These are phyloP conservation scores for Microchrysa polita DNA, from an alignment of 2,888 invertebrate genomes.

Conservation along the genomic window DNA sequence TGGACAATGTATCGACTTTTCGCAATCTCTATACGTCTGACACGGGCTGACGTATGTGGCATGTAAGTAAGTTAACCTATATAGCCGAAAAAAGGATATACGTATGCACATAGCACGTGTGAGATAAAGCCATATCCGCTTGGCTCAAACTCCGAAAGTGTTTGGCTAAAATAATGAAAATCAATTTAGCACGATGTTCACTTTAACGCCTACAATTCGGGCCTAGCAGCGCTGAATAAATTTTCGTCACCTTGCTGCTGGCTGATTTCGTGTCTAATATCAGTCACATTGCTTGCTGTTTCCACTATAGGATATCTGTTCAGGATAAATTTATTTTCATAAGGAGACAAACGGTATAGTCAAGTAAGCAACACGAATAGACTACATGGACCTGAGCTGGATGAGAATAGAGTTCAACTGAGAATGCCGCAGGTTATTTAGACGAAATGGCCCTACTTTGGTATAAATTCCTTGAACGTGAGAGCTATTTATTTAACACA, in stretches of 20 bases:
- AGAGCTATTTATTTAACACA: no score
- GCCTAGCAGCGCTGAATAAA: conserved; percentile 9
- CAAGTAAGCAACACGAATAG: no score
- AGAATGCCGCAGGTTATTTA: no score
- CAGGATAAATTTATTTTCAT: no score
- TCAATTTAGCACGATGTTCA: neutral
- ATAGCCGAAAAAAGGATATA: neutral
- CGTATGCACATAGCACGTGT: no score
- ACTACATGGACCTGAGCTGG: no score
- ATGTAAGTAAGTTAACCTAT: neutral
- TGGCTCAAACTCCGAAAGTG: neutral
- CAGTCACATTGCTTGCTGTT: no score
- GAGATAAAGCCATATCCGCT: neutral
- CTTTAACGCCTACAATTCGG: neutral
- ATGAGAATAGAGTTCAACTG: no score
- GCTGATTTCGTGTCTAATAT: neutral
- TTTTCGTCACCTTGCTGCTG: neutral
- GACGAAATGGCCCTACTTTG: no score
- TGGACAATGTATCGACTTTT: neutral
- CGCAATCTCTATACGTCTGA: neutral
- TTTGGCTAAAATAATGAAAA: conserved; percentile 10
- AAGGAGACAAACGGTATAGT: no score
- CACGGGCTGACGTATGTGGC: neutral
- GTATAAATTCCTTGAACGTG: no score
- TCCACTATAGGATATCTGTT: no score